Percentiles rank a stretch among this genome's conserved stretches.
Conservation (phyloP, 1,140 invertebrate genomes). For the Anthonomus grandis region DNA sequence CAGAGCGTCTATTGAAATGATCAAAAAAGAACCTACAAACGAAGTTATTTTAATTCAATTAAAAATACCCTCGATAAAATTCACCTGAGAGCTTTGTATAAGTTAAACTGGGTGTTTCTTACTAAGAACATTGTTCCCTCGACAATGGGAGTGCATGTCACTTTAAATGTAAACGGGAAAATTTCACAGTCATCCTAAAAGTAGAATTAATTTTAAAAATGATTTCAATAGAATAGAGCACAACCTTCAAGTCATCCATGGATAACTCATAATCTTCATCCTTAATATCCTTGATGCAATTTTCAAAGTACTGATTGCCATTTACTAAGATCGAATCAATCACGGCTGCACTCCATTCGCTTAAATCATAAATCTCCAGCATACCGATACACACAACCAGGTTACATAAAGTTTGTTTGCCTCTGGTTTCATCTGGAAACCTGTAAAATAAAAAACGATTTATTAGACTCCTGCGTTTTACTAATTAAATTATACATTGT, state of each 20-base stretch:
- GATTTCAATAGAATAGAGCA: neutral
- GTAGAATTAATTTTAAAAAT: neutral
- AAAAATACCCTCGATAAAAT: neutral
- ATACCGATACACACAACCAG: constrained; percentile 56
- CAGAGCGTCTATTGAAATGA: constrained; percentile 48
- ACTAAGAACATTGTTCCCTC: constrained; percentile 57
- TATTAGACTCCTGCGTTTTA: neutral
- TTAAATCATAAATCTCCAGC: constrained; percentile 54
- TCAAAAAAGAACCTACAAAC: constrained; percentile 53
- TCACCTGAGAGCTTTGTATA: constrained; percentile 54
- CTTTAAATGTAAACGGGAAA: constrained; percentile 56
- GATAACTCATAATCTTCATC: constrained; percentile 54
- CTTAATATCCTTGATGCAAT: constrained; percentile 50
- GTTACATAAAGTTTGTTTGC: constrained; percentile 49
- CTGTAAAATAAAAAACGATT: constrained; percentile 6
- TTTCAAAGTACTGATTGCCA: constrained; percentile 54
- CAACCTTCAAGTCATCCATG: constrained; percentile 51
- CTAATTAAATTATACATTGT: neutral
- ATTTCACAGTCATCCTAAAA: constrained; percentile 46
- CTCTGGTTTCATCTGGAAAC: constrained; percentile 42
- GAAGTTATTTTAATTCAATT: neutral
- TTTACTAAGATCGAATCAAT: constrained; percentile 58
- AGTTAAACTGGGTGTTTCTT: constrained; percentile 56
- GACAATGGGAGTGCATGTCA: constrained; percentile 55
- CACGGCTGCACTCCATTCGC: constrained; percentile 57